These are phyloP conservation scores for Campoletis sonorensis DNA, from an alignment of 1,140 invertebrate genomes.

Conservation along the genomic window DNA sequence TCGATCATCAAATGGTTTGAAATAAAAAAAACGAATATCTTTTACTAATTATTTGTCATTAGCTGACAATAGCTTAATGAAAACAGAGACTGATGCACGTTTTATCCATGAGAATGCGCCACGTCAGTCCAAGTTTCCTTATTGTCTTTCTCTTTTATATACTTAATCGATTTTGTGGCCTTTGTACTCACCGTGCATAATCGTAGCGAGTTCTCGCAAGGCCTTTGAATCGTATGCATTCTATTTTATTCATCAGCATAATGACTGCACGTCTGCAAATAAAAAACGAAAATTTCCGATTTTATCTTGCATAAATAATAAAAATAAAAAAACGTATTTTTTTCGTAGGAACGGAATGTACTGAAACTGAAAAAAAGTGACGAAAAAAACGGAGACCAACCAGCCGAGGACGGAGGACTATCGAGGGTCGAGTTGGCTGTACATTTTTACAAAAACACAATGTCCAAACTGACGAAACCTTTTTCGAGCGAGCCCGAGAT, in stretches of 20 bases:
- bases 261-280: too few relatives aligned
- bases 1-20: background rate
- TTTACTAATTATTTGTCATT: too few relatives aligned
- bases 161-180: too few relatives aligned
- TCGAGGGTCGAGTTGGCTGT: constrained; percentile 67
- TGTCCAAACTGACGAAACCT: constrained; percentile 69
- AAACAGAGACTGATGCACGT: background rate
- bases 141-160: too few relatives aligned
- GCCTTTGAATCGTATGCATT: too few relatives aligned
- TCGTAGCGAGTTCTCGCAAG: too few relatives aligned
- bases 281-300: background rate
- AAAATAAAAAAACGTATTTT: too few relatives aligned
- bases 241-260: too few relatives aligned
- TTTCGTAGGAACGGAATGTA: constrained; percentile 68
- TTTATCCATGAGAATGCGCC: background rate
- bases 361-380: constrained; percentile 73
- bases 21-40: too few relatives aligned
- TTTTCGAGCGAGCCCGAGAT: constrained; percentile 69
- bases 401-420: constrained; percentile 58
- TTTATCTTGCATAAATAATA: background rate
- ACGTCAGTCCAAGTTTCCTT: too few relatives aligned
- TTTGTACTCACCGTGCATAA: too few relatives aligned
- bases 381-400: constrained; percentile 49
- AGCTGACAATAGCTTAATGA: too few relatives aligned
- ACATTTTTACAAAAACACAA: constrained; percentile 71